Percentiles rank a stretch among this genome's conserved stretches.
Conservation (phyloP, 2,113 vertebrate species). For the Boleophthalmus pectinirostris region DNA sequence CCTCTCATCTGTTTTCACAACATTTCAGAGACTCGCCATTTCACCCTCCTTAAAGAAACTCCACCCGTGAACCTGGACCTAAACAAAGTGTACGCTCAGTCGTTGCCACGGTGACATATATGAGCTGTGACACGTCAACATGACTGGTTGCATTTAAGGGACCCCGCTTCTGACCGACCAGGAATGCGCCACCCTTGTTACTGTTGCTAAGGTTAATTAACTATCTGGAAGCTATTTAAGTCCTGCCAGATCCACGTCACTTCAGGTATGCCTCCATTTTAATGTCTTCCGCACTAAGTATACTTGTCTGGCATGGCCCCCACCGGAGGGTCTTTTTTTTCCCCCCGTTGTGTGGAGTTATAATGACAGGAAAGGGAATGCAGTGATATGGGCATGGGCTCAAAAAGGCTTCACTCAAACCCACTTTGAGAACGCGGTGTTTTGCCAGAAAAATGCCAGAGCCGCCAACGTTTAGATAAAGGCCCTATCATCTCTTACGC, state of each 20-base stretch:
- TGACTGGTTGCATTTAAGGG: slow-evolving; percentile 70
- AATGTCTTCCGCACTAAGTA: slow-evolving; percentile 68
- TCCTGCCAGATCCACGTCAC: slow-evolving; percentile 75
- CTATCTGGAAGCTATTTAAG: slow-evolving; percentile 75
- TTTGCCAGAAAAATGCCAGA: slow-evolving; percentile 36
- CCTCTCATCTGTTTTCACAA: slow-evolving; percentile 49
- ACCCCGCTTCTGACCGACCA: slow-evolving; percentile 53
- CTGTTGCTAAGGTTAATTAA: slow-evolving; percentile 69
- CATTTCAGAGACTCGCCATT: slow-evolving; percentile 28
- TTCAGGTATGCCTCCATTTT: slow-evolving; percentile 72
- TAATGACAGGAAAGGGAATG: slow-evolving; percentile 52
- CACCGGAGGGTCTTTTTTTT: slow-evolving; percentile 30
- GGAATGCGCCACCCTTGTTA: slow-evolving; percentile 38
- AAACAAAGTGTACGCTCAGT: slow-evolving; percentile 64
- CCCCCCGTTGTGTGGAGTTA: slow-evolving; percentile 52
- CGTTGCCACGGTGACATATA: slow-evolving; percentile 60
- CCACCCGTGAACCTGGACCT: slow-evolving; percentile 40
- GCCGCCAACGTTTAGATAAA: slow-evolving; percentile 28
- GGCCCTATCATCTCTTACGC: slow-evolving; percentile 16
- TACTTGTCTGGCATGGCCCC: slow-evolving; percentile 57
- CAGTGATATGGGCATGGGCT: slow-evolving; percentile 37
- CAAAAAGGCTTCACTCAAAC: slow-evolving; percentile 43
- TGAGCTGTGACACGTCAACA: slow-evolving; percentile 70
- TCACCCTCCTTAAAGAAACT: slow-evolving; percentile 48
- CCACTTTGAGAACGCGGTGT: slow-evolving; percentile 25